Conservation (phyloP, 2,888 invertebrate genomes). For the Cosmia trapezina region DNA sequence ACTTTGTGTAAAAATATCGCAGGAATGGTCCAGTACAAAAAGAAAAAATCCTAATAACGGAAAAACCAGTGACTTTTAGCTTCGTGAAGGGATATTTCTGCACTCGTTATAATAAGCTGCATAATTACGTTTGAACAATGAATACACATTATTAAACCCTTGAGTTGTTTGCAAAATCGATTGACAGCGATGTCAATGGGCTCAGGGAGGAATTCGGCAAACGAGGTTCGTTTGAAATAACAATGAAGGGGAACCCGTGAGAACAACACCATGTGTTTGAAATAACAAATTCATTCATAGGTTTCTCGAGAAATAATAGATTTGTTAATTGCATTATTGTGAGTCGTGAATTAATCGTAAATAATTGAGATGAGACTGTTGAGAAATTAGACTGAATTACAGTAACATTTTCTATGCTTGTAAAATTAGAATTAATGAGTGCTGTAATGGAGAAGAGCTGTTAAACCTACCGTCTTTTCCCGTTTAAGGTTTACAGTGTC, state of each 20-base stretch:
- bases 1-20: too few species aligned
- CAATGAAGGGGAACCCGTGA: conserved; percentile 18
- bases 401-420: not conserved
- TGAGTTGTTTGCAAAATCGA: conserved; percentile 18
- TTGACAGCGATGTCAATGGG: conserved; percentile 15
- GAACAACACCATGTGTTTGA: conserved; percentile 39
- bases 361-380: not conserved
- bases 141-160: conserved; percentile 10
- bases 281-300: conserved; percentile 31
- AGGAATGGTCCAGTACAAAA: too few species aligned
- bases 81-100: too few species aligned
- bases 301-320: conserved; percentile 15
- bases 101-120: not conserved
- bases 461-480: rapidly evolving
- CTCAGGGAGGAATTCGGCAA: conserved; percentile 2
- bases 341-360: conserved; percentile 1
- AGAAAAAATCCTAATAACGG: too few species aligned
- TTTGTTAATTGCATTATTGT: conserved; percentile 24
- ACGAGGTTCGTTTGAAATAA: conserved; percentile 34
- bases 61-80: too few species aligned
- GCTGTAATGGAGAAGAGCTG: not conserved
- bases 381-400: not conserved
- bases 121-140: not conserved
- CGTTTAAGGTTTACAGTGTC: not conserved
- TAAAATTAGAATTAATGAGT: not conserved